phyloP scores from a whole-genome alignment of 2,888 invertebrate genomes.

The Sussaba pulchella region DNA sequence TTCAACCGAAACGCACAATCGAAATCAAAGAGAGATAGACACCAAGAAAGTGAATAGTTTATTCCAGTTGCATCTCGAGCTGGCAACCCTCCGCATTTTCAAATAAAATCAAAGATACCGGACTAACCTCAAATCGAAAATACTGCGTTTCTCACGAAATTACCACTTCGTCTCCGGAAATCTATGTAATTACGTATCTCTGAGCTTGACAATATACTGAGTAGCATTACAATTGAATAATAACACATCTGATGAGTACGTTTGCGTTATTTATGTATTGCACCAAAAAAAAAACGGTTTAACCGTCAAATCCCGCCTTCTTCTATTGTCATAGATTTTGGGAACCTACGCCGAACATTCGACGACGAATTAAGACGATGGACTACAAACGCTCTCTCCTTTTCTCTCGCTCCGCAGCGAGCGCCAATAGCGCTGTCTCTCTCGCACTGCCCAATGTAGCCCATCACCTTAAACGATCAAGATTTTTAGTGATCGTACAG shows the following conservation, averaged over 20 bases:
- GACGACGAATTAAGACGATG: too few relatives aligned
- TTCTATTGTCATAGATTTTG: too few relatives aligned
- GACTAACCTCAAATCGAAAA: conserved; percentile 17
- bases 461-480: too few relatives aligned
- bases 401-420: too few relatives aligned
- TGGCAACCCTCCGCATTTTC: neutral
- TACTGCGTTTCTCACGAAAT: neutral
- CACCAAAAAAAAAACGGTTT: neutral
- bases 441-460: too few relatives aligned
- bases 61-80: neutral
- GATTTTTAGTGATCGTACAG: too few relatives aligned
- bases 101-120: neutral
- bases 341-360: neutral
- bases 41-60: neutral
- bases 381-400: too few relatives aligned
- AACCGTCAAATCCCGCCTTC: neutral
- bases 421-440: too few relatives aligned
- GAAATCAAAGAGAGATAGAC: neutral
- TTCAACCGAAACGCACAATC: too few relatives aligned
- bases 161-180: neutral
- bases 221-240: neutral
- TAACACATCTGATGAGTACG: neutral
- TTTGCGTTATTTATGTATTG: neutral
- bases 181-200: neutral
- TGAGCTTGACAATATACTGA: too few relatives aligned